These are phyloP conservation scores for Ariopsis seemanni DNA, from an alignment of 2,113 vertebrate species.

Conservation along the genomic window DNA sequence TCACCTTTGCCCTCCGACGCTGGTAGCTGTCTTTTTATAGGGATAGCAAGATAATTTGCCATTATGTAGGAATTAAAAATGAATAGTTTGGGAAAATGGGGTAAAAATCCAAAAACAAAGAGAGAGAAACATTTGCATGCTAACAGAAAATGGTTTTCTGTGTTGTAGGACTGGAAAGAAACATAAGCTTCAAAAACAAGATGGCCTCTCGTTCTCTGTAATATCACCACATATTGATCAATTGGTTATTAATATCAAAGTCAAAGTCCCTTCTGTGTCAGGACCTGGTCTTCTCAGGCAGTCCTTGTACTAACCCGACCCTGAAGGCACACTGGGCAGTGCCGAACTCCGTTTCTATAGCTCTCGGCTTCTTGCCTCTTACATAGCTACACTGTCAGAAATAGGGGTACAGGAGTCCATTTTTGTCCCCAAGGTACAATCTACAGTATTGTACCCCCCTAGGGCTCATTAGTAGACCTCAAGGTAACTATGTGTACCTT, in stretches of 20 bases:
- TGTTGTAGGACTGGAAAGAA: slow-evolving; percentile 51
- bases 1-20: neutral
- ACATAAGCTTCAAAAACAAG: slow-evolving; percentile 42
- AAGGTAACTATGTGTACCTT: too few species aligned
- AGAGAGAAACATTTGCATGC: slow-evolving; percentile 22
- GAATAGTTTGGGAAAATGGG: neutral
- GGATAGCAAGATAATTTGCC: neutral
- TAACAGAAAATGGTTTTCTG: slow-evolving; percentile 36
- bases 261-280: too few species aligned
- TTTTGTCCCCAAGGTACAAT: too few species aligned
- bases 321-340: too few species aligned
- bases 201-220: slow-evolving; percentile 49
- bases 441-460: too few species aligned
- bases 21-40: neutral
- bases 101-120: neutral
- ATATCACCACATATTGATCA: slow-evolving; percentile 29
- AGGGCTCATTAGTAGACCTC: too few species aligned
- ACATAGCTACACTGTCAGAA: too few species aligned
- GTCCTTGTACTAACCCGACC: too few species aligned
- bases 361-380: too few species aligned
- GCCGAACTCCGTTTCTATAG: too few species aligned
- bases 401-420: too few species aligned
- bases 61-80: neutral
- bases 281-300: too few species aligned
- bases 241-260: slow-evolving; percentile 3